Percentiles rank a stretch among this genome's conserved stretches.
phyloP scores from a whole-genome alignment of 2,888 invertebrate species.

The Linnaemya tessellans region DNA sequence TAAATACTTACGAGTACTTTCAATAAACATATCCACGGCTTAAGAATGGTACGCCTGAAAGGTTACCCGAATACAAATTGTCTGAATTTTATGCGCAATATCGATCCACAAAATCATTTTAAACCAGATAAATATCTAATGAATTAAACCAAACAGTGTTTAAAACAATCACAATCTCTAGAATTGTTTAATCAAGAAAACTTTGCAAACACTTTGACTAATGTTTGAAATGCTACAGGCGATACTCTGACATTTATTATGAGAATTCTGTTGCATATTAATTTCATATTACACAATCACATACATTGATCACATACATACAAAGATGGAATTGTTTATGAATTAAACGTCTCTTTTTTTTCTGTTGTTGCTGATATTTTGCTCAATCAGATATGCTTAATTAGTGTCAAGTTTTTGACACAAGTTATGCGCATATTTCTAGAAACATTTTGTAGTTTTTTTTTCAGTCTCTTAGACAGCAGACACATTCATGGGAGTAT shows the following conservation, averaged over 20 bases:
- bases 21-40: no score
- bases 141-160: no score
- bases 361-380: slow-evolving; percentile 49
- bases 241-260: not conserved
- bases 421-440: slow-evolving; percentile 17
- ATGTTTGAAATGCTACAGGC: not conserved
- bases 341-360: not conserved
- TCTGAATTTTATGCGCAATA: no score
- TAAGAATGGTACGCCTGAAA: no score
- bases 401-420: slow-evolving; percentile 52
- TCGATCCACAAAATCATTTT: no score
- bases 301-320: not conserved
- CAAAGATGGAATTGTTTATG: not conserved
- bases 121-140: no score
- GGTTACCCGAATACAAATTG: no score
- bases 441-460: not conserved
- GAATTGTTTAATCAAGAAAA: not conserved
- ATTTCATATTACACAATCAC: not conserved
- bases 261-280: not conserved
- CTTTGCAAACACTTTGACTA: not conserved
- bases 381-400: slow-evolving; percentile 56
- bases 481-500: not conserved
- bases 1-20: no score
- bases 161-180: not conserved
- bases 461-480: not conserved